Evolutionary conservation across 2,113 vertebrate species (phyloP), one percentile per base, ranked within the genome.

Genomic region (Agelaius tricolor): DNA sequence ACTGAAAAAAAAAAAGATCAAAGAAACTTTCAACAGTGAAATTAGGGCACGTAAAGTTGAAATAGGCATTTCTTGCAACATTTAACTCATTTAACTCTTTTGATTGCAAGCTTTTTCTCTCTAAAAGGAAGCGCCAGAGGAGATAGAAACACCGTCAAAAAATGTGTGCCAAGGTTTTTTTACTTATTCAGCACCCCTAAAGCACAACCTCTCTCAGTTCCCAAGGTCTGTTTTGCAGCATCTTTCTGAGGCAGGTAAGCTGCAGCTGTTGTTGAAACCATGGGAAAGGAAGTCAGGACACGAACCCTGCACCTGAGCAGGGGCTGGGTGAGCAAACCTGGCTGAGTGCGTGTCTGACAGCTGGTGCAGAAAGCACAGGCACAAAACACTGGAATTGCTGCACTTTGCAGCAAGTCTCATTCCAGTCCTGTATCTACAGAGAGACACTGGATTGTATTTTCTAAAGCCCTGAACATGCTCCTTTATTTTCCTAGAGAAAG

Each of bases 11-110:
- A 92, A 79, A 77, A 91, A 97, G 71, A 95, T 94, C 94, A 94
- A 96, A 96, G 94, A 77, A 94, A 81, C 80, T 91, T 94, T 87
- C 77, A 89, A 30, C 61, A 57, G 80, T n/a, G 84, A 94, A 96
- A 95, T 94, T 94, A 95, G 76, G 77, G 68, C 62, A 94, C 0
- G 22, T 71, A 65, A 61, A 87, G 66, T 58, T 96, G 91, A 96
- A 95, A 91, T 84, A 47, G 3, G 3, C 58, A 47, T 87, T 97
- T 94, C 94, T 94, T 76, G 77, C 94, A 93, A 78, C 74, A 61
- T 58, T 87, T 72, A 75, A 78, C 66, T 94, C 93, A 75, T 58
- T 84, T 75, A 72, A 55, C 80, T 95, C 94, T 94, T 80, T 74
- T 82, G 94, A 88, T 82, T 94, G 84, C 30, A 67, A 61, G 84